Evolutionary conservation across 2,888 invertebrate genomes (phyloP).

Genomic region (Leucoptera coffeella): DNA sequence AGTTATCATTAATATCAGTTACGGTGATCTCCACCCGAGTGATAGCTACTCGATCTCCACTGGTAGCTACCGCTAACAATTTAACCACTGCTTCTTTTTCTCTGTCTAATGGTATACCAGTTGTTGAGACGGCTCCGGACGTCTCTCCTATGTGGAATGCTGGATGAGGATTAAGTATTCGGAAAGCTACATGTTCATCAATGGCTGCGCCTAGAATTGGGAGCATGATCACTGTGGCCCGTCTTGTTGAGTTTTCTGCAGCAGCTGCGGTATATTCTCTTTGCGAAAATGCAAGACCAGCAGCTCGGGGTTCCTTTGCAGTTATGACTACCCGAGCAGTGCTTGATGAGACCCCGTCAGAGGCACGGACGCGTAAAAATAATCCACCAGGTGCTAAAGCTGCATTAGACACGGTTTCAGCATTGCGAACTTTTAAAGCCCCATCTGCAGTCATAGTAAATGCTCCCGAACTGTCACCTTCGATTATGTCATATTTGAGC

Average conservation of each 20-base stretch:
- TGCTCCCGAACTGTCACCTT: conserved; percentile 68
- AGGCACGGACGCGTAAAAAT: conserved; percentile 78
- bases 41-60: conserved; percentile 65
- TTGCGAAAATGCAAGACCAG: conserved; percentile 78
- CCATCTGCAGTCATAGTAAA: conserved; percentile 63
- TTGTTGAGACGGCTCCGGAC: conserved; percentile 85
- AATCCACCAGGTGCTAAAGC: no score
- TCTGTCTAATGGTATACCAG: conserved; percentile 79
- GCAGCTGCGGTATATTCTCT: conserved; percentile 73
- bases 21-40: conserved; percentile 79
- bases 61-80: conserved; percentile 44
- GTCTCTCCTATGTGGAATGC: conserved; percentile 78
- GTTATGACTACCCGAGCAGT: conserved; percentile 44
- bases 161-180: conserved; percentile 79
- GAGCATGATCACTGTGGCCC: conserved; percentile 73
- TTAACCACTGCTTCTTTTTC: conserved; percentile 76
- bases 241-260: conserved; percentile 79
- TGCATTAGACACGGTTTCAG: no score
- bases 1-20: conserved; percentile 91
- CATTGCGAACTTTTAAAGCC: conserved; percentile 30
- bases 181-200: conserved; percentile 82
- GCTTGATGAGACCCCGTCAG: conserved; percentile 77
- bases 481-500: conserved; percentile 72
- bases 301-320: conserved; percentile 28
- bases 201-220: conserved; percentile 83